Evolutionary conservation across 2,888 invertebrate species (phyloP), one percentile per base, ranked within the genome.

Genomic region (Caenorhabditis panamensis): DNA sequence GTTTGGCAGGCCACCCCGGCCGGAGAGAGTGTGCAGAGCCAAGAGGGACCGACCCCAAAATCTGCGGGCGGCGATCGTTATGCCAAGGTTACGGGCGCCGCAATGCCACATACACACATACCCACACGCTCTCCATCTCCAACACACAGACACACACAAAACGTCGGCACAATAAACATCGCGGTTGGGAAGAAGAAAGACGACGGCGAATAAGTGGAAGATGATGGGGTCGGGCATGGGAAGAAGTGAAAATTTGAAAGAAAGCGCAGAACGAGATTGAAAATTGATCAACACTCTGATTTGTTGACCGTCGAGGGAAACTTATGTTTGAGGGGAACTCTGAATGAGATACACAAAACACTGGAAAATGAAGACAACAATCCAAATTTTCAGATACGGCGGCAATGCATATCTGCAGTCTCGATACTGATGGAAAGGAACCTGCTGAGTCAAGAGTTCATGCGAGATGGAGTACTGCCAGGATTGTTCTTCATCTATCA

Each of bases 381-480:
- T 31, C 31, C 4, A 9, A 31, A 31, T 4, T 86, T 89, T 9
- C 91, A 94, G 93, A 94, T 94, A 54, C 93, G 94, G 64, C 94
- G 94, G 89, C 93, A 93, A 54, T 93, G 94, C 51, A 94, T 94
- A 84, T 92, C 93, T 13, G 93, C 94, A 9, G 91, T 95, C 37
- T 90, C 94, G 82, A 92, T 93, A 47, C 91, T 95, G 53, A 92
- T 94, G 87, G 94, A 94, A 90, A 93, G 94, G 82, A 93, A 93
- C 64, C 92, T 94, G 53, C 92, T 94, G 68, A 93, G 93, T 58
- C 89, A 90, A 88, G 91, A 80, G 2, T 73, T 80, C 37, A 54
- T 80, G 69, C 18, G 64, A 3, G 59, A 59, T 13, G 64, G 79
- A 16, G 59, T 80, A 22, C 69, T 75, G 1, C 79, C 79, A 2